Evolutionary conservation across 2,888 invertebrate genomes (phyloP), one percentile per base, ranked within the genome.

Genomic region (Spatulosminthurus flaviceps): DNA sequence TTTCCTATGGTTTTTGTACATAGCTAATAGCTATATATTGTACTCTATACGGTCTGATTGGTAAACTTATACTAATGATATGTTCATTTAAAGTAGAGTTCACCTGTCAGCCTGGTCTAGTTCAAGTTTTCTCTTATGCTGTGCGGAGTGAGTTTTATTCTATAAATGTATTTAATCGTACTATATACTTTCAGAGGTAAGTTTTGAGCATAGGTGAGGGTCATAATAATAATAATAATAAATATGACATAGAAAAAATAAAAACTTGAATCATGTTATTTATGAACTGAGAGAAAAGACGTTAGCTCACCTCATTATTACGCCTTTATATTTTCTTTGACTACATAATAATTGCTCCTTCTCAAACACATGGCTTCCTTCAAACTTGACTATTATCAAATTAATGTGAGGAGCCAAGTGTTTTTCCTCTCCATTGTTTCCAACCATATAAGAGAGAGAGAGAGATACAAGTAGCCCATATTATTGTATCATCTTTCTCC

Each of bases 291-390:
- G 7, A 51, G 51, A 51, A 51, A 51, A 51, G 51, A 51, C 16
- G 51, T 51, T 51, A 51, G 51, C 7, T 19, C 51, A 51, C 51
- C 51, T 51, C 16, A n/a, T 51, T 51, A 51, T n/a, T n/a, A n/a
- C n/a, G 51, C 16, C 51, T 19, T 16, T 51, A 51, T 16, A 11
- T 34, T 34, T 4, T 51, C 9, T 19, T 4, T 16, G 19, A 51
- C 7, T 51, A 4, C 16, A 51, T 51, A 19, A 51, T 51, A 51
- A 51, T 51, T 51, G n/a, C n/a, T 51, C 16, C 51, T 51, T 51
- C n/a, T n/a, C 51, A n/a, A 51, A 51, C 51, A 51, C 51, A 51
- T 51, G 51, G 51, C n/a, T 51, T 51, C 51, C 51, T 51, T 51
- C 51, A 51, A 11, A 2, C 51, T 51, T 51, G 2, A 51, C n/a